Conservation (phyloP, 2,797 vertebrate species). For the Rhinogobio ventralis region DNA sequence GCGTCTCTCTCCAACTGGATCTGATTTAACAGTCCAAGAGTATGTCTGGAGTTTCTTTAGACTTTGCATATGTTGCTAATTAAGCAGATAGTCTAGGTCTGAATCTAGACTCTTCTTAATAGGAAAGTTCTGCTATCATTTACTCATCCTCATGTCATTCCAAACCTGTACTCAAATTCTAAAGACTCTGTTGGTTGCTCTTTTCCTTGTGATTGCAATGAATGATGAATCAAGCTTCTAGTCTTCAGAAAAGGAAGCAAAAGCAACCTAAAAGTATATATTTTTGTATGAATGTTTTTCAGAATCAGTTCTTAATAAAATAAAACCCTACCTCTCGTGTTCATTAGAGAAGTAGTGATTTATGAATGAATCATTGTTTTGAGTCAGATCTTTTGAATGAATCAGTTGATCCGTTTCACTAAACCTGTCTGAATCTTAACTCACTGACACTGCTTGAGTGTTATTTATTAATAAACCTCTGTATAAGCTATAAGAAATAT, state of each 20-base stretch:
- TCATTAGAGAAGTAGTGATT: background rate
- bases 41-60: constrained; percentile 50
- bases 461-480: background rate
- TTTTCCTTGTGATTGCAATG: background rate
- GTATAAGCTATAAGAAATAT: background rate
- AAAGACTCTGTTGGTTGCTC: background rate
- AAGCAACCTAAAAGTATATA: background rate
- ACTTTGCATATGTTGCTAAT: constrained; percentile 54
- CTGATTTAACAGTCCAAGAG: constrained; percentile 46
- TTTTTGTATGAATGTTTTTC: background rate
- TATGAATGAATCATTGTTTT: background rate
- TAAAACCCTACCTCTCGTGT: background rate
- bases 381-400: background rate
- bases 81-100: constrained; percentile 23
- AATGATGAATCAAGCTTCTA: background rate
- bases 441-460: background rate
- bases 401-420: background rate
- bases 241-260: background rate
- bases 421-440: constrained; percentile 13
- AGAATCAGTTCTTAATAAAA: background rate
- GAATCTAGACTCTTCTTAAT: constrained; percentile 24
- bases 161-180: background rate
- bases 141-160: background rate
- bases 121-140: background rate
- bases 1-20: constrained; percentile 48